Base-by-base conservation (phyloP, 2,888 invertebrate species). In the Drosophila phalerata region DNA sequence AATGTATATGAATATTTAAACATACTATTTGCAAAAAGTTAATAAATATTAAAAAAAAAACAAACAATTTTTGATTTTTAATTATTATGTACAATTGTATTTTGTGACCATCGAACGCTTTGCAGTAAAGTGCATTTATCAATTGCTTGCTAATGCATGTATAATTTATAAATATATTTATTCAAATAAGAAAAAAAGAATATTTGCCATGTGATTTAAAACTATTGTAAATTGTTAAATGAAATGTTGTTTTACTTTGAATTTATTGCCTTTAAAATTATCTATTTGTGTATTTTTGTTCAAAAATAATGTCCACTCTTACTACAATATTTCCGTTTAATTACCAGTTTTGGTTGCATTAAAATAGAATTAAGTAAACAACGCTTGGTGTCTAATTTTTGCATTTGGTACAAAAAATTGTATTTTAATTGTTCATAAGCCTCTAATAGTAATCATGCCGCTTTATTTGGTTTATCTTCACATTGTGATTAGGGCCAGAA, bases 361-460 rank as follows among this genome's bases (percentile, higher is more conserved):
- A 19, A 42, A 42, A 42, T 11, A 5, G 11, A 42, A 11, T 5
- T 11, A 43, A 52, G 43, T 61, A 61, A 61, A 52, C 43, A 61
- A 45, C 37, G 25, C 25, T 52, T 10, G 17, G 19, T 34, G 10
- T 25, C 45, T 9, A 13, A 42, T 19, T 28, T 61, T 61, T 61
- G 6, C 52, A 15, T 28, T 17, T 25, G 5, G 13, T 13, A 1
- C 47, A 17, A 28, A 17, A 37, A 57, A 53, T 19, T 8, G n/a
- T 19, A 25, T 22, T 37, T 53, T 45, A 53, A 45, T 62, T 62
- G 45, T 62, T 58, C 38, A 58, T 38, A 11, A 28, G 37, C 48
- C 37, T 58, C 25, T 47, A 3, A 11, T 11, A 13, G n/a, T 32
- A 17, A n/a, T 17, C 28, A 10, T 38, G 11, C n/a, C 6, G 15